Base-by-base conservation (phyloP, 2,113 vertebrate genomes). In the Phalacrocorax aristotelis region DNA sequence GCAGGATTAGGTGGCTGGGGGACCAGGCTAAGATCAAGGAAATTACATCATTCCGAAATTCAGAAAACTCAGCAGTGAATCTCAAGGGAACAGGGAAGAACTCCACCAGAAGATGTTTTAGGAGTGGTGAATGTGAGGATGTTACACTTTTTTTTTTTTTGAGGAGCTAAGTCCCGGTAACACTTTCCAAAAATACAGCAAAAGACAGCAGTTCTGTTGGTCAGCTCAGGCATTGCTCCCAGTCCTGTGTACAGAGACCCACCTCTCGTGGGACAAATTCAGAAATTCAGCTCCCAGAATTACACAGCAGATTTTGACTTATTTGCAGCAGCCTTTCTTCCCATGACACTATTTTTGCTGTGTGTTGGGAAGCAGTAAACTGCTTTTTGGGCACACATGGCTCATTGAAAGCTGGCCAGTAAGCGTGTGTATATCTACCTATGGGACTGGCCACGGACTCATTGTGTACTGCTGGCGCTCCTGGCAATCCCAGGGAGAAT, bases 1-100 rank as follows among this genome's bases (percentile, higher is more conserved):
- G 2, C 40, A 85, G 90, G 82, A 97, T 97, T 97, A 83, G 32
- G 76, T 95, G 87, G 68, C 44, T 88, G 83, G 89, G 77, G 36
- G 49, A 95, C 54, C 48, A 78, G 55, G 70, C 51, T 83, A 69
- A 93, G 75, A 94, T 72, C 57, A 92, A 94, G 69, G 89, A 92
- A 94, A 44, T 89, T 42, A 68, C 7, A 0, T 87, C 91, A 69
- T 86, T 91, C 61, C 49, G 64, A 87, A 71, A 57, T 78, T 68
- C 89, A 94, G 89, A 95, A 82, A 91, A 65, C 10, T 64, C 68
- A 49, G 36, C 49, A 76, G 51, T 49, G 42, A 75, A 44, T 89
- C 89, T 77, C 75, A 80, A 66, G 46, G 13, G 75, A 77, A 77
- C 2, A 3, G 11, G 16, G 27, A 64, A 92, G 82, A 76, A 70